Base-by-base conservation (phyloP, 2,888 invertebrate species). In the Polydrusus pterygomalis region DNA sequence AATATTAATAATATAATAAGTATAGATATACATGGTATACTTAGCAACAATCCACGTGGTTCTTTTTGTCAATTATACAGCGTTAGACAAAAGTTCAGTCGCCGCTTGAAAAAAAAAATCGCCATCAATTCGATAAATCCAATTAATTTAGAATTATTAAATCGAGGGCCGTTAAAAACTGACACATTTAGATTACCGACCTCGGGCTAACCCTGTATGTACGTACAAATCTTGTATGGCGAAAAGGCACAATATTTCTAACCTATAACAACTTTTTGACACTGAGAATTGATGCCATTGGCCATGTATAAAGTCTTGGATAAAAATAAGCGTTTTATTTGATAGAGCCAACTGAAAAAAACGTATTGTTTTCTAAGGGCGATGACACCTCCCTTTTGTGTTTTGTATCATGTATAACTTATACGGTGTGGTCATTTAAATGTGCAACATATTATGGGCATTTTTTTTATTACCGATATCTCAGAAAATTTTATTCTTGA, bases 1-100 rank as follows among this genome's bases (percentile, higher is more conserved):
- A 81, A 82, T 84, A 82, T 82, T 84, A 83, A 83, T 84, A 51
- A 83, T 81, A 83, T 84, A 81, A 82, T 85, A 85, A 84, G 84
- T 84, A 84, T 85, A 85, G 67, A 85, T 86, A 86, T 86, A 86
- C 74, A 68, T 71, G 62, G 64, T 64, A 63, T 63, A 70, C 56
- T 56, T 68, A 18, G 18, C 45, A 38, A 40, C 38, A 20, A 18
- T 43, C 56, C 49, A n/a, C 13, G 38, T 10, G 68, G 56, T 40
- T 25, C 8, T 56, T 68, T 56, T 68, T 45, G 51, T 45, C 45
- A 63, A 63, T 25, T 63, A 63, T 43, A 43, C 43, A 11, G 40
- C 6, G 40, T 17, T 17, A 17, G 3, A 8, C 38, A 60, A 60
- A 30, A 56, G 30, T n/a, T 20, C n/a, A 2, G 17, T 2, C 1